phyloP scores from a whole-genome alignment of 2,888 invertebrate genomes.

The Bursaphelenchus okinawaensis region DNA sequence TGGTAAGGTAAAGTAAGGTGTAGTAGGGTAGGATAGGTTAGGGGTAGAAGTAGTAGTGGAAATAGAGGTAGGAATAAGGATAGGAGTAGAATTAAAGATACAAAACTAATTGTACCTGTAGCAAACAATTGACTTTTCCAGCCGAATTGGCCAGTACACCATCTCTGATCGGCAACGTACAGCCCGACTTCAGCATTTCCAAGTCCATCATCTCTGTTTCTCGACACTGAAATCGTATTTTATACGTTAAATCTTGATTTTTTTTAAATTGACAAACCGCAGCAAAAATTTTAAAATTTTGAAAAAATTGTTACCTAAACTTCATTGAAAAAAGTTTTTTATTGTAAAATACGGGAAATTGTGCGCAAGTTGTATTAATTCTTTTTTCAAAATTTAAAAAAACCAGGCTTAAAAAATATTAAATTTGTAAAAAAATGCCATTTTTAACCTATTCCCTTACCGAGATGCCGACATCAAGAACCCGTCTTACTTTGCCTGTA shows the following conservation, averaged over 20 bases:
- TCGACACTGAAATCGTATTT: conserved; percentile 70
- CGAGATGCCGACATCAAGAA: too few relatives aligned
- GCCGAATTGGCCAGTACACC: conserved; percentile 82
- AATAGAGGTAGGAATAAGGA: too few relatives aligned
- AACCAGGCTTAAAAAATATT: conserved; percentile 11
- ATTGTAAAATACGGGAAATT: too few relatives aligned
- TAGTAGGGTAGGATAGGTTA: too few relatives aligned
- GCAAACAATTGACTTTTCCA: conserved; percentile 88
- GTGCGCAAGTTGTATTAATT: too few relatives aligned
- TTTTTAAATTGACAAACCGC: conserved; percentile 1
- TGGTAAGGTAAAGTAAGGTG: too few relatives aligned
- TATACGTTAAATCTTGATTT: too few relatives aligned
- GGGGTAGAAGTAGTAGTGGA: too few relatives aligned
- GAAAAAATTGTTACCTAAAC: not conserved
- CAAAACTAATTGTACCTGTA: too few relatives aligned
- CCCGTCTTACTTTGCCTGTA: too few relatives aligned
- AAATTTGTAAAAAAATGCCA: too few relatives aligned
- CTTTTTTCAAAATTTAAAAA: conserved; percentile 13
- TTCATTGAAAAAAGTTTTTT: conserved; percentile 11
- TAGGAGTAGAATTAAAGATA: too few relatives aligned
- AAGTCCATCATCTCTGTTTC: conserved; percentile 91
- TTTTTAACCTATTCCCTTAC: conserved; percentile 5
- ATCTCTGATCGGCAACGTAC: conserved; percentile 74
- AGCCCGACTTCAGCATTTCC: conserved; percentile 72
- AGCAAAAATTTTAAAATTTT: not conserved